phyloP scores from a whole-genome alignment of 1,140 invertebrate genomes.

The Bombus polaris region DNA sequence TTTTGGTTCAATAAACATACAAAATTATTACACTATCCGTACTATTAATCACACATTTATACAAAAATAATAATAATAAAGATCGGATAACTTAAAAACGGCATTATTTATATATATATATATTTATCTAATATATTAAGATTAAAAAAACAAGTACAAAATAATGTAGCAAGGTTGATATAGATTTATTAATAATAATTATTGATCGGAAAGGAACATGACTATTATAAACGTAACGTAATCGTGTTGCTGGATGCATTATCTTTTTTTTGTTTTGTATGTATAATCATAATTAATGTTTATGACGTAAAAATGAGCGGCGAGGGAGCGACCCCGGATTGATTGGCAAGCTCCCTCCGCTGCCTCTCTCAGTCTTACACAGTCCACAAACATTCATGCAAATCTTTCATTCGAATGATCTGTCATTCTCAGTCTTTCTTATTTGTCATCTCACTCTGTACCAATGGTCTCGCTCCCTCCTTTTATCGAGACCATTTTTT shows the following conservation, averaged over 20 bases:
- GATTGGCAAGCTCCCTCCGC: slow-evolving; percentile 71
- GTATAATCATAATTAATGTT: slow-evolving; percentile 75
- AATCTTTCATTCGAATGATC: slow-evolving; percentile 44
- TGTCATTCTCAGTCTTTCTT: slow-evolving; percentile 43
- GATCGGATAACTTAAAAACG: slow-evolving; percentile 76
- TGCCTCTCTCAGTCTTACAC: slow-evolving; percentile 78
- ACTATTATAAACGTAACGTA: slow-evolving; percentile 78
- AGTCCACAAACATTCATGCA: slow-evolving; percentile 72
- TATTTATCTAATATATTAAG: slow-evolving; percentile 74
- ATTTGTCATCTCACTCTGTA: slow-evolving; percentile 37
- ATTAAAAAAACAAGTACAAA: slow-evolving; percentile 80
- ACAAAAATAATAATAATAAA: slow-evolving; percentile 80
- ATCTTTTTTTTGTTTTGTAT: slow-evolving; percentile 59
- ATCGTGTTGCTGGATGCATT: slow-evolving; percentile 73
- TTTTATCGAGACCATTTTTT: background rate
- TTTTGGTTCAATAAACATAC: slow-evolving; percentile 84
- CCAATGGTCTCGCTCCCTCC: slow-evolving; percentile 27
- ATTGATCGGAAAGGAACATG: slow-evolving; percentile 77
- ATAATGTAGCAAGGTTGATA: slow-evolving; percentile 74
- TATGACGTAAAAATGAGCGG: slow-evolving; percentile 77
- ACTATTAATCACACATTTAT: slow-evolving; percentile 83
- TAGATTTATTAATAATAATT: slow-evolving; percentile 70
- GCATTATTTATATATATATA: slow-evolving; percentile 74
- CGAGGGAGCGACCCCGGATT: slow-evolving; percentile 70
- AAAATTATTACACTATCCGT: slow-evolving; percentile 83